These are phyloP conservation scores for Ormyrus nitidulus DNA, from an alignment of 2,888 invertebrate species.

Conservation along the genomic window DNA sequence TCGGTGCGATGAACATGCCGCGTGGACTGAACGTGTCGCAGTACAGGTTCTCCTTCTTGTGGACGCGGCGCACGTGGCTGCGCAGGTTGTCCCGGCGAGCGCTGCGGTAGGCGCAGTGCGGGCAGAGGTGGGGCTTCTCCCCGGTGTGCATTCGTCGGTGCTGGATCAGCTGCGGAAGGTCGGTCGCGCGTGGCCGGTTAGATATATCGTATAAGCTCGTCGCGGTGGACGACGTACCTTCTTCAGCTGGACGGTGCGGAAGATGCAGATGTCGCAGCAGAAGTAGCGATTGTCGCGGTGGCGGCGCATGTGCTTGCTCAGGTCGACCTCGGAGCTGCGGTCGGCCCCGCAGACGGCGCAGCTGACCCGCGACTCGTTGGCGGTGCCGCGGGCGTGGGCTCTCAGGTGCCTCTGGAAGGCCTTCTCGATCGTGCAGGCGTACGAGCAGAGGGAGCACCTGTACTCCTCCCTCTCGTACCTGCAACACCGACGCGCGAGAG, in stretches of 20 bases:
- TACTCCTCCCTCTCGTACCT: slow-evolving; percentile 79
- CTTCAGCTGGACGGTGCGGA: slow-evolving; percentile 78
- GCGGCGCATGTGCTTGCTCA: slow-evolving; percentile 77
- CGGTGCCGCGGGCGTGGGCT: slow-evolving; percentile 74
- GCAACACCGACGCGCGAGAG: background rate
- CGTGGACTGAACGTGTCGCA: slow-evolving; percentile 79
- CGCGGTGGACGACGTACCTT: slow-evolving; percentile 71
- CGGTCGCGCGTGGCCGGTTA: too few relatives aligned
- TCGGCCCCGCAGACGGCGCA: slow-evolving; percentile 79
- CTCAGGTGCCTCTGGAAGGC: slow-evolving; percentile 77
- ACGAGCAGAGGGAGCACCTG: slow-evolving; percentile 77
- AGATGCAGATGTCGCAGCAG: slow-evolving; percentile 78
- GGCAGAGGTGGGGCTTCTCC: slow-evolving; percentile 78
- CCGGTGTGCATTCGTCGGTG: slow-evolving; percentile 79
- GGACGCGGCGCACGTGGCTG: slow-evolving; percentile 78
- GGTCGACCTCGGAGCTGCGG: slow-evolving; percentile 76
- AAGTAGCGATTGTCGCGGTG: slow-evolving; percentile 77
- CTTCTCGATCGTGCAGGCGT: slow-evolving; percentile 78
- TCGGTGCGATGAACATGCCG: slow-evolving; percentile 74
- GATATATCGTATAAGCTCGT: too few relatives aligned
- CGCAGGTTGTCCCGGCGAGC: slow-evolving; percentile 78
- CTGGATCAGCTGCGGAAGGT: slow-evolving; percentile 72
- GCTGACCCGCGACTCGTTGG: slow-evolving; percentile 75
- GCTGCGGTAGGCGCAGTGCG: slow-evolving; percentile 78
- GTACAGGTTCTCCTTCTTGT: slow-evolving; percentile 78